Evolutionary conservation across 1,140 invertebrate genomes (phyloP).

Genomic region (Conus ventricosus): DNA sequence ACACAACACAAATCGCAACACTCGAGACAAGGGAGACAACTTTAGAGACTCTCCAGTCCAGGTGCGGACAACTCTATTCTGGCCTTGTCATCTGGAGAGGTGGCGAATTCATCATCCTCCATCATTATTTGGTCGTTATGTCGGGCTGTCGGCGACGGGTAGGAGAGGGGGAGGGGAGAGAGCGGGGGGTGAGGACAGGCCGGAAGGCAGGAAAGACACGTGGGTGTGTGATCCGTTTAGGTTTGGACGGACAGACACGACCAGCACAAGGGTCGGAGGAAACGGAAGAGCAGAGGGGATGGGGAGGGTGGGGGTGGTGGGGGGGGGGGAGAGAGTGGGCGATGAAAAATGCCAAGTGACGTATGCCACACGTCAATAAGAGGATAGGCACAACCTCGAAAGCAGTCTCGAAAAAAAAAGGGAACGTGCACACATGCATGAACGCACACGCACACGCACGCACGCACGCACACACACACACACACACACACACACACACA

Average conservation of each 20-base stretch:
- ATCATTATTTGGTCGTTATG: background rate
- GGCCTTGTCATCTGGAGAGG: background rate
- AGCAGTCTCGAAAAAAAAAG: no score
- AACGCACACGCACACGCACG: background rate
- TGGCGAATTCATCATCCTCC: background rate
- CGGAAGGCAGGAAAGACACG: background rate
- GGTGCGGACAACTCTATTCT: conserved; percentile 1
- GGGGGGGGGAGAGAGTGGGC: no score
- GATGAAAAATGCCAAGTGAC: no score
- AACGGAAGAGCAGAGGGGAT: background rate
- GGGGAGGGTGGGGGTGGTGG: no score
- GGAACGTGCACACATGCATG: background rate
- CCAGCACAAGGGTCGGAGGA: no score
- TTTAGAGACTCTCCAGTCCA: background rate
- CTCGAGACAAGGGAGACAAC: background rate
- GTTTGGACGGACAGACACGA: no score
- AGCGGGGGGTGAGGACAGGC: background rate
- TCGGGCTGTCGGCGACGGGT: no score
- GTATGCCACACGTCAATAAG: no score
- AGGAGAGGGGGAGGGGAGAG: background rate
- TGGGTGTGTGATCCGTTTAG: no score
- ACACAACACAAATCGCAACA: background rate
- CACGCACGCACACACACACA: background rate
- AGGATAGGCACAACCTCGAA: no score
- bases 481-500: no score